Evolutionary conservation across 2,797 vertebrate genomes (phyloP).

Genomic region (Argya squamiceps): DNA sequence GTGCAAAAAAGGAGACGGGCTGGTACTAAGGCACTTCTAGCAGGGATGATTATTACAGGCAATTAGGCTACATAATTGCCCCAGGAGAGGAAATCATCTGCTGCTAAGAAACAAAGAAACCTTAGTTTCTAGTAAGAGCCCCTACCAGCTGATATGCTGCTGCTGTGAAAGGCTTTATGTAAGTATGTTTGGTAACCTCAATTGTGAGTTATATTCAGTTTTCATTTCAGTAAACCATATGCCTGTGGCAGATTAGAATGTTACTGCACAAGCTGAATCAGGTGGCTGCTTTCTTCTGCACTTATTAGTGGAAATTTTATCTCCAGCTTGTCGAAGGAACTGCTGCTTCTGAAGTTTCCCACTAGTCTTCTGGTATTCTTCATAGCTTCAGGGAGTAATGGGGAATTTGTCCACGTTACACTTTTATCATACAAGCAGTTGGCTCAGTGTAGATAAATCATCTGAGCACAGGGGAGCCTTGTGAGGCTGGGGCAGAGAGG

Average conservation of each 20-base stretch:
- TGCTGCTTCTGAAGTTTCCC: background rate
- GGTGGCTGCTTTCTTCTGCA: background rate
- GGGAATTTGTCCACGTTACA: background rate
- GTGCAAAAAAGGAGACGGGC: background rate
- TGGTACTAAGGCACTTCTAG: background rate
- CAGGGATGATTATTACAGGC: conserved; percentile 46
- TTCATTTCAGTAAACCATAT: background rate
- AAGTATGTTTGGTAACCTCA: background rate
- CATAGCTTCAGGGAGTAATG: background rate
- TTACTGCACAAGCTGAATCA: background rate
- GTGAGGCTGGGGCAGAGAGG: no score
- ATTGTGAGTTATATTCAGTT: background rate
- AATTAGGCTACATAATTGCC: conserved; percentile 52
- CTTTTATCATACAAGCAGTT: background rate
- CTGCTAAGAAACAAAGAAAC: conserved; percentile 59
- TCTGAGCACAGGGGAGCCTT: background rate
- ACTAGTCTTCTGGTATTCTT: background rate
- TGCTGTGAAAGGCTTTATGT: background rate
- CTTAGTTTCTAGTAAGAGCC: conserved; percentile 12
- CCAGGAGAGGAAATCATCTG: conserved; percentile 52
- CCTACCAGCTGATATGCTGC: background rate
- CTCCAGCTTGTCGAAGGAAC: background rate
- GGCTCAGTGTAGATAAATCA: background rate
- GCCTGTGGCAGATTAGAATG: background rate
- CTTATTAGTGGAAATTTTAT: background rate